These are phyloP conservation scores for Anarsia innoxiella DNA, from an alignment of 2,888 invertebrate species.

Conservation along the genomic window DNA sequence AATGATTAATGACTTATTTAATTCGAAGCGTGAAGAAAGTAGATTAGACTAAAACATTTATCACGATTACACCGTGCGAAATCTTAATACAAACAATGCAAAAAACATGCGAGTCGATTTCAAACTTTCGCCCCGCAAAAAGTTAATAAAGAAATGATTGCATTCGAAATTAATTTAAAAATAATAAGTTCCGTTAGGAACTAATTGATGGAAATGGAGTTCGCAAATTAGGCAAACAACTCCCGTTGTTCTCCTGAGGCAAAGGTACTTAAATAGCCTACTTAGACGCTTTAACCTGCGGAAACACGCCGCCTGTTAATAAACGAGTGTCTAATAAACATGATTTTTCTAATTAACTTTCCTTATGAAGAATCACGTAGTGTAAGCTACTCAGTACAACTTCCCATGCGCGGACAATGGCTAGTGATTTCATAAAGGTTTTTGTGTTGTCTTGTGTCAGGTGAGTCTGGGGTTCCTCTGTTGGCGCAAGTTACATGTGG, in stretches of 20 bases:
- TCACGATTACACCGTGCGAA: slow-evolving; percentile 38
- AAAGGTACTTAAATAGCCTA: too few relatives aligned
- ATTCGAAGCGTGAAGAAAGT: slow-evolving; percentile 37
- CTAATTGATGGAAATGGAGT: too few relatives aligned
- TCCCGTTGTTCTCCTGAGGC: too few relatives aligned
- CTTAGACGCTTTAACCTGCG: too few relatives aligned
- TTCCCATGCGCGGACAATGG: slow-evolving; percentile 27
- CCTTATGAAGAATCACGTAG: too few relatives aligned
- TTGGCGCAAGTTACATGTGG: neutral
- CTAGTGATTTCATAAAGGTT: slow-evolving; percentile 29
- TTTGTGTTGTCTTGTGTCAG: slow-evolving; percentile 25
- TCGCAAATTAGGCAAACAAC: too few relatives aligned
- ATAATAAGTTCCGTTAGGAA: slow-evolving; percentile 4
- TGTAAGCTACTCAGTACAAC: too few relatives aligned
- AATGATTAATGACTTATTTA: slow-evolving; percentile 40
- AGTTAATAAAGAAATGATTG: slow-evolving; percentile 20
- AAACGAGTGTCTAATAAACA: too few relatives aligned
- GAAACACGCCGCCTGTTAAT: too few relatives aligned
- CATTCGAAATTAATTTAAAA: slow-evolving; percentile 25
- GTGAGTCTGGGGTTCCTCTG: slow-evolving; percentile 16
- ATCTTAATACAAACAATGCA: slow-evolving; percentile 33
- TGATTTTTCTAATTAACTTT: too few relatives aligned
- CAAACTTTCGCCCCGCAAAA: slow-evolving; percentile 33
- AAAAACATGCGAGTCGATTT: slow-evolving; percentile 23
- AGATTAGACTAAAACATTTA: slow-evolving; percentile 29